A percentile compares a stretch with the other conserved stretches of the same genome.
These are phyloP conservation scores for Romanogobio albipinnatus DNA, from an alignment of 2,113 vertebrate genomes.

Conservation along the genomic window DNA sequence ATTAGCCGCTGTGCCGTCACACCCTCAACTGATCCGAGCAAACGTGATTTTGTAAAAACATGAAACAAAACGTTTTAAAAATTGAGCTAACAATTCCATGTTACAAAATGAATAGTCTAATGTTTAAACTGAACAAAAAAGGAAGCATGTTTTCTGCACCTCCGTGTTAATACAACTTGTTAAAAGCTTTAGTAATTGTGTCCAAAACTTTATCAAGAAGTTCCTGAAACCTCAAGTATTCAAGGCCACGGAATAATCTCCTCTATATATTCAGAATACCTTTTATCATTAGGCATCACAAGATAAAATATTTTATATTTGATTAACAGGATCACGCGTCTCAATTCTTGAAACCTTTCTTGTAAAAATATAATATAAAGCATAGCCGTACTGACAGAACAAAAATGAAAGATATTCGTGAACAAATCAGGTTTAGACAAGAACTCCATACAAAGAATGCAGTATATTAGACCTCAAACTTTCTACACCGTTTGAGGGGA, in stretches of 20 bases:
- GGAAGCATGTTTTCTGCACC: conserved; percentile 21
- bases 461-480: conserved; percentile 31
- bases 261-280: conserved; percentile 15
- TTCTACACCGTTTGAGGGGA: conserved; percentile 13
- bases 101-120: conserved; percentile 70
- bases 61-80: conserved; percentile 73
- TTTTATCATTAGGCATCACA: conserved; percentile 11
- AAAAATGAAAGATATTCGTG: neutral
- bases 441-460: conserved; percentile 33
- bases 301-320: conserved; percentile 43
- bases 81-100: conserved; percentile 70
- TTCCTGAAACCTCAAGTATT: conserved; percentile 46
- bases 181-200: conserved; percentile 55
- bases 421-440: conserved; percentile 11
- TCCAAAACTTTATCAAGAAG: conserved; percentile 53
- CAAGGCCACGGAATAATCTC: conserved; percentile 56
- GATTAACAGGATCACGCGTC: conserved; percentile 7
- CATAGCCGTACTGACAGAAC: conserved; percentile 10
- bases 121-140: conserved; percentile 65
- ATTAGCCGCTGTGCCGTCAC: neutral
- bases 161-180: conserved; percentile 34
- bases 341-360: conserved; percentile 26
- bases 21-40: conserved; percentile 32
- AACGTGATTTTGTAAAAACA: conserved; percentile 67
- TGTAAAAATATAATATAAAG: conserved; percentile 35